Evolutionary conservation across 2,797 vertebrate species (phyloP).

Genomic region (Pseudotriccus pelzelni): DNA sequence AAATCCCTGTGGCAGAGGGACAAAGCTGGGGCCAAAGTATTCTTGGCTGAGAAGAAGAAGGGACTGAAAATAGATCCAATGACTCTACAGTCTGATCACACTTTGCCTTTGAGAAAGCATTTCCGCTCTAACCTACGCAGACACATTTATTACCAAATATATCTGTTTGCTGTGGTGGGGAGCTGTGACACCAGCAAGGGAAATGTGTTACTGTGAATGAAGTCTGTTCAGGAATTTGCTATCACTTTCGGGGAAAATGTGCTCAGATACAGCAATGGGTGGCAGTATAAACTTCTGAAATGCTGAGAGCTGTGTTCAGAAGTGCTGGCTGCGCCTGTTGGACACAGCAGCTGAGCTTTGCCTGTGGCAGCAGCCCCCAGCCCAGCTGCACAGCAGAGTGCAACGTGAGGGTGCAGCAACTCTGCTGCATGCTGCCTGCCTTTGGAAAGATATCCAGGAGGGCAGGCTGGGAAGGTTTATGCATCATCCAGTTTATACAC

Average conservation of each 20-base stretch:
- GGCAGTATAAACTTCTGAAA: constrained; percentile 32
- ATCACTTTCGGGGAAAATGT: not conserved
- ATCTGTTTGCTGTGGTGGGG: not conserved
- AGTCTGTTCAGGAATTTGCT: not conserved
- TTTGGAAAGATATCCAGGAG: not conserved
- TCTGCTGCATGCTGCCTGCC: rapidly evolving
- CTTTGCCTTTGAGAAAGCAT: not conserved
- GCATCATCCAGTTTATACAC: not conserved
- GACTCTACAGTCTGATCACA: not conserved
- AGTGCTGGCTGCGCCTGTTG: not conserved
- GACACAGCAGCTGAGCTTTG: rapidly evolving
- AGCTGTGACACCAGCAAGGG: not conserved
- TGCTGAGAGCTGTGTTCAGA: not conserved
- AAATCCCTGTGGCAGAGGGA: not conserved
- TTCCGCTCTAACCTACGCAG: not conserved
- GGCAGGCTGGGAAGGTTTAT: not conserved
- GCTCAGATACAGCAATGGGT: not conserved
- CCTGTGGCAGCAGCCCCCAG: not conserved
- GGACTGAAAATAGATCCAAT: not conserved
- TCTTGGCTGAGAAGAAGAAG: not conserved
- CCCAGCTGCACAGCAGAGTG: rapidly evolving
- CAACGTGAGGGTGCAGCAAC: rapidly evolving
- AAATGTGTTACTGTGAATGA: not conserved
- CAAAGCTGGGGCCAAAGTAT: not conserved
- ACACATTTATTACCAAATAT: not conserved